Base-by-base conservation (phyloP, 2,113 vertebrate species). In the Telmatochromis sp. region DNA sequence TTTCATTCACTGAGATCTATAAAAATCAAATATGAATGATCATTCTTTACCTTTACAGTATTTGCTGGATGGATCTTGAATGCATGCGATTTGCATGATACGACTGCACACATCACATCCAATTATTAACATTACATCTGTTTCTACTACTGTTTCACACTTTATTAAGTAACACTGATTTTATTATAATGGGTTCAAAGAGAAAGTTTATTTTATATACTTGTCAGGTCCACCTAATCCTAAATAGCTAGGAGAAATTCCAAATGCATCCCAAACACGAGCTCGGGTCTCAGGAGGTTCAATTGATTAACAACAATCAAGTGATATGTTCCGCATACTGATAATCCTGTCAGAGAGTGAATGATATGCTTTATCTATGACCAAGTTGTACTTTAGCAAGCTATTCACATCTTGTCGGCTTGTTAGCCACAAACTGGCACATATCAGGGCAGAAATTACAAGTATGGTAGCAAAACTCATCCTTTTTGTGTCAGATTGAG, bases 331-430 rank as follows among this genome's bases (percentile, higher is more conserved):
- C 6, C 68, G 81, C 85, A 89, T 85, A 70, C 70, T 40, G 54
- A 87, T 83, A 55, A 80, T 58, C 84, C 87, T 5, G 15, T 87
- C 87, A 70, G 37, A 49, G 37, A 87, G 82, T 82, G 68, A 86
- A 73, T 75, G 28, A 92, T 83, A 13, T 42, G 70, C 57, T 87
- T 88, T 26, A 73, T 85, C 73, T 91, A 75, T 78, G 85, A 89
- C 35, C 42, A 14, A 90, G 45, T 87, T 75, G 12, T 83, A 78
- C 73, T 45, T 21, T 19, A 40, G 49, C 3, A 51, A 63, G 42
- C 49, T 80, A 58, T 86, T 60, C 80, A 80, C 83, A 55, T 51
- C 6, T 15, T 23, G 8, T 65, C 26, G 7, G 45, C 75, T 79
- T 82, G 53, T 87, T 65, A 51, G 42, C 40, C 42, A 40, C 14